These are phyloP conservation scores for Perizoma affinitatum DNA, from an alignment of 2,888 invertebrate species.

Conservation along the genomic window DNA sequence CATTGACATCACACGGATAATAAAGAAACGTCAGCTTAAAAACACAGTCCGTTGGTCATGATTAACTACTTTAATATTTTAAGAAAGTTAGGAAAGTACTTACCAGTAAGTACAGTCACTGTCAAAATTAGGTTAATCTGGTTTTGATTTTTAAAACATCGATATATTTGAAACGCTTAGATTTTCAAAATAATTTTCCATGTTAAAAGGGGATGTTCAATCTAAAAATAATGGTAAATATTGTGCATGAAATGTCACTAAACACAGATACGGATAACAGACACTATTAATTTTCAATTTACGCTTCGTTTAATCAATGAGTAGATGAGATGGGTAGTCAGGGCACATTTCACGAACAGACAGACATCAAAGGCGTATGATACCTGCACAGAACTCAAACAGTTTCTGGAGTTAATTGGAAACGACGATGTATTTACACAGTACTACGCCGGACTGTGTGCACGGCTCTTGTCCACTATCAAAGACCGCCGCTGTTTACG, in stretches of 20 bases:
- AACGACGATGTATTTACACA: constrained; percentile 71
- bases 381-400: constrained; percentile 68
- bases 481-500: constrained; percentile 52
- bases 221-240: too few relatives aligned
- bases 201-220: too few relatives aligned
- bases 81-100: too few relatives aligned
- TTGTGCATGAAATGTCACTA: background rate
- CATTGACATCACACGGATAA: too few relatives aligned
- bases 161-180: too few relatives aligned
- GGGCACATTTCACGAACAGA: constrained; percentile 48
- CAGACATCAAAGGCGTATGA: constrained; percentile 71
- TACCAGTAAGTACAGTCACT: too few relatives aligned
- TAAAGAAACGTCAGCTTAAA: too few relatives aligned
- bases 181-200: too few relatives aligned
- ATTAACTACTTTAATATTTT: too few relatives aligned
- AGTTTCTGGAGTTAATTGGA: constrained; percentile 73
- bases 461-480: constrained; percentile 67
- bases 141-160: too few relatives aligned
- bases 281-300: constrained; percentile 25
- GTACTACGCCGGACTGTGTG: constrained; percentile 68
- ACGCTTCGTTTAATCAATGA: constrained; percentile 32
- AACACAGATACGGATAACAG: constrained; percentile 10
- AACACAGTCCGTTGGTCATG: too few relatives aligned
- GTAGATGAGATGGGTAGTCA: constrained; percentile 35
- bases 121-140: too few relatives aligned